A percentile compares a stretch with the other conserved stretches of the same genome.
Evolutionary conservation across 2,113 vertebrate genomes (phyloP).

Genomic region (Laticauda colubrina): DNA sequence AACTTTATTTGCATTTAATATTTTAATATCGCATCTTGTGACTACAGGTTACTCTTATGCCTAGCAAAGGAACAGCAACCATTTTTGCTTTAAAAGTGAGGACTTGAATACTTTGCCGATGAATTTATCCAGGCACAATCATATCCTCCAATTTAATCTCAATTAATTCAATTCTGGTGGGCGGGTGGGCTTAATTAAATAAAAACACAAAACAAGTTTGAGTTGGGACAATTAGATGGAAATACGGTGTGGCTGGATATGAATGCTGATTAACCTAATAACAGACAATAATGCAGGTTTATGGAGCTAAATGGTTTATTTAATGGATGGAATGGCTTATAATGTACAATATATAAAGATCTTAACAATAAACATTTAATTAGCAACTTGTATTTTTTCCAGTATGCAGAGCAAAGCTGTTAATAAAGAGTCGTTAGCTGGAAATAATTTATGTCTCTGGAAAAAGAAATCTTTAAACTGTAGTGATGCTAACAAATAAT

Average conservation of each 20-base stretch:
- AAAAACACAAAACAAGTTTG: slow-evolving; percentile 63
- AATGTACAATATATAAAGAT: slow-evolving; percentile 56
- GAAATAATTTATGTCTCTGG: slow-evolving; percentile 50
- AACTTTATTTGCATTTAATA: not conserved
- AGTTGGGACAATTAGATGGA: slow-evolving; percentile 58
- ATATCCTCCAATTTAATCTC: slow-evolving; percentile 39
- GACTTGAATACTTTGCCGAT: not conserved
- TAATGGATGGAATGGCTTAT: slow-evolving; percentile 60
- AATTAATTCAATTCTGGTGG: slow-evolving; percentile 47
- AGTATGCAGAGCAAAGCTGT: slow-evolving; percentile 28
- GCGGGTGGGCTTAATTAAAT: slow-evolving; percentile 58
- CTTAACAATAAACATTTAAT: slow-evolving; percentile 69
- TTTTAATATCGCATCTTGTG: not conserved
- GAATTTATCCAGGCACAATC: slow-evolving; percentile 24
- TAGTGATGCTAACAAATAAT: slow-evolving; percentile 7
- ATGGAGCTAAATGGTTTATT: slow-evolving; percentile 61
- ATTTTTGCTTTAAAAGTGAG: slow-evolving; percentile 9
- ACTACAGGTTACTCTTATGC: not conserved
- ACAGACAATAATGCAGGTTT: slow-evolving; percentile 58
- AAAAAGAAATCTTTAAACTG: slow-evolving; percentile 24
- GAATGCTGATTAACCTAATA: slow-evolving; percentile 68
- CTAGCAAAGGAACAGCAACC: slow-evolving; percentile 7
- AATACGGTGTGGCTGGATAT: slow-evolving; percentile 55
- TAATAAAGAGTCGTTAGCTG: slow-evolving; percentile 47
- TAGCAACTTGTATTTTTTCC: slow-evolving; percentile 59